A percentile compares a stretch with the other conserved stretches of the same genome.
These are phyloP conservation scores for Hofmannophila pseudospretella DNA, from an alignment of 2,888 invertebrate species.

Conservation along the genomic window DNA sequence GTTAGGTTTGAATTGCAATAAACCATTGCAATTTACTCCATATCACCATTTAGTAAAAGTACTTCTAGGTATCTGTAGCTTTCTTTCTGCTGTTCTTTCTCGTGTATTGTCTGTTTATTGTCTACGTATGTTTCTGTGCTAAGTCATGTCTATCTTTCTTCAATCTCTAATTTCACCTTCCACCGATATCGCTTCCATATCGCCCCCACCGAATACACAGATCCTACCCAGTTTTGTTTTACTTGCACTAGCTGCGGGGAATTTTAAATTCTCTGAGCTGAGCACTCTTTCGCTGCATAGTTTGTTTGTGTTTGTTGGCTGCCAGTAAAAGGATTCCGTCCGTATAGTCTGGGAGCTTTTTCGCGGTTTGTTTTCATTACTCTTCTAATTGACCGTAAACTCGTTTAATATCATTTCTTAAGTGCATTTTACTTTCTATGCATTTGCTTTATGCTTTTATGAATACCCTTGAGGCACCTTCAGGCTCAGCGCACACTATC, in stretches of 20 bases:
- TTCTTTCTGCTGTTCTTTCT: too few relatives aligned
- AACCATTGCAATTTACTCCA: too few relatives aligned
- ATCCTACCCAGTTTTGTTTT: constrained; percentile 6
- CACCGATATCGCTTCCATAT: not conserved
- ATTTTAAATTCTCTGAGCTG: constrained; percentile 10
- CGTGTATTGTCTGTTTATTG: too few relatives aligned
- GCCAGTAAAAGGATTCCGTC: constrained; percentile 6
- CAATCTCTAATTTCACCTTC: too few relatives aligned
- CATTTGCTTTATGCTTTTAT: too few relatives aligned
- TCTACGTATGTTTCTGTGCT: too few relatives aligned
- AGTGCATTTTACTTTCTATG: not conserved
- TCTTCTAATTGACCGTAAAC: constrained; percentile 2
- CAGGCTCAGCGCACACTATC: too few relatives aligned
- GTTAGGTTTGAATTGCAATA: too few relatives aligned
- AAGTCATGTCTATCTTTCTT: too few relatives aligned
- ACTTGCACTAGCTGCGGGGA: constrained; percentile 2
- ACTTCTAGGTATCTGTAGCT: too few relatives aligned
- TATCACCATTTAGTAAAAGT: too few relatives aligned
- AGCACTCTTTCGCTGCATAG: constrained; percentile 3
- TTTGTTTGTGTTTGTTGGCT: constrained; percentile 6
- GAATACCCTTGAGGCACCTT: too few relatives aligned
- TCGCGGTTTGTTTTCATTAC: constrained; percentile 1
- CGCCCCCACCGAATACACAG: not conserved
- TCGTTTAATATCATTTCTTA: not conserved
- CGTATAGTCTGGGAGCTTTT: constrained; percentile 4